phyloP scores from a whole-genome alignment of 2,113 vertebrate species.

The Sinocyclocheilus grahami region DNA sequence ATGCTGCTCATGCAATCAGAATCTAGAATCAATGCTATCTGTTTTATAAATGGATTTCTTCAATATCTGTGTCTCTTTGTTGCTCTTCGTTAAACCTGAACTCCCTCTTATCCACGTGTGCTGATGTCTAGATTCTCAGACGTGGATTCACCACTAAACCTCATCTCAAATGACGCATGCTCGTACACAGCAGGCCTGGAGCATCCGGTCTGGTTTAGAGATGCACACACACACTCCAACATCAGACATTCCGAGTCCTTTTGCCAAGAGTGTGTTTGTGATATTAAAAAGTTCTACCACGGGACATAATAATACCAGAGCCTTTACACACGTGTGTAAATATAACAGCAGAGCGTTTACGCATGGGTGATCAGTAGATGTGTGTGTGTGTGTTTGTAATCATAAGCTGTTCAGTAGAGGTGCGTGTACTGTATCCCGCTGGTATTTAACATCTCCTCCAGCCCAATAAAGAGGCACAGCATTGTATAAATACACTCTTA shows the following conservation, averaged over 20 bases:
- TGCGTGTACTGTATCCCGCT: slow-evolving; percentile 24
- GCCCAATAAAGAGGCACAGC: slow-evolving; percentile 22
- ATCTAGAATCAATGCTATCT: not conserved
- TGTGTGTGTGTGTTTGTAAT: not conserved
- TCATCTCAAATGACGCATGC: slow-evolving; percentile 7
- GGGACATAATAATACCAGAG: slow-evolving; percentile 22
- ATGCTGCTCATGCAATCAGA: not conserved
- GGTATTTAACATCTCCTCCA: slow-evolving; percentile 10
- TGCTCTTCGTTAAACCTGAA: not conserved
- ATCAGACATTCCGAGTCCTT: slow-evolving; percentile 8
- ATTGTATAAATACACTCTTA: not conserved
- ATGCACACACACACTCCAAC: slow-evolving; percentile 19
- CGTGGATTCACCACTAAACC: slow-evolving; percentile 9
- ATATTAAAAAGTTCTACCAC: slow-evolving; percentile 5
- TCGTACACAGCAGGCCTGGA: slow-evolving; percentile 1
- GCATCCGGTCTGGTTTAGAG: slow-evolving; percentile 32
- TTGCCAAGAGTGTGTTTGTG: slow-evolving; percentile 36
- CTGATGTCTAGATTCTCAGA: slow-evolving; percentile 28
- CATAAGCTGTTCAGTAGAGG: not conserved
- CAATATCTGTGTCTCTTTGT: not conserved
- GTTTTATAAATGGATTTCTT: not conserved
- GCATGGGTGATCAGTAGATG: no score
- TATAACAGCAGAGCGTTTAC: not conserved
- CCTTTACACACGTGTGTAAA: slow-evolving; percentile 6
- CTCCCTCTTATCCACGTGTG: not conserved